phyloP scores from a whole-genome alignment of 2,113 vertebrate genomes.

The Passerina amoena region DNA sequence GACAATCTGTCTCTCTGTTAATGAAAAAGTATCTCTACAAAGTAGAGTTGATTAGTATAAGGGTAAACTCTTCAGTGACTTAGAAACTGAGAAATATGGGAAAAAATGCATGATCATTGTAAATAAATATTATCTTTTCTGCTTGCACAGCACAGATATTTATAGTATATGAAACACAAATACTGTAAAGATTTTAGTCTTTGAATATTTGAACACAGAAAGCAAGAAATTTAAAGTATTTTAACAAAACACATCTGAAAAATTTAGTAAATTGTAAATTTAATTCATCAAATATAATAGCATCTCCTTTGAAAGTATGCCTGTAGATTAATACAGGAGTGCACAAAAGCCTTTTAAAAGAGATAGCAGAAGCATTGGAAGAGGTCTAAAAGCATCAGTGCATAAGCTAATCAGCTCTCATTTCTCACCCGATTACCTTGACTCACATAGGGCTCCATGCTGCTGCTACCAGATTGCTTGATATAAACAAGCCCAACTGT shows the following conservation, averaged over 20 bases:
- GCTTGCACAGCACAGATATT: not conserved
- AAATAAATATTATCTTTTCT: not conserved
- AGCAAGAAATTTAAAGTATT: not conserved
- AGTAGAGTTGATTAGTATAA: not conserved
- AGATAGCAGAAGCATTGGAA: not conserved
- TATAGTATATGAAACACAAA: not conserved
- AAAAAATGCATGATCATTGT: not conserved
- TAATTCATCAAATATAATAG: not conserved
- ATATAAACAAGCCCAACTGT: not conserved
- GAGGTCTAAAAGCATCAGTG: not conserved
- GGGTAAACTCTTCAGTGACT: not conserved
- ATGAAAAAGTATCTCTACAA: slow-evolving; percentile 35
- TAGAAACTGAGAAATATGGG: not conserved
- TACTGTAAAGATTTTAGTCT: not conserved
- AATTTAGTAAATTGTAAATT: not conserved
- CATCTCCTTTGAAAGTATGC: not conserved
- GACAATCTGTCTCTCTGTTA: slow-evolving; percentile 48
- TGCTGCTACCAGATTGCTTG: not conserved
- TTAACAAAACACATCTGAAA: not conserved
- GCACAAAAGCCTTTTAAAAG: not conserved
- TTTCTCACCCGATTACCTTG: not conserved
- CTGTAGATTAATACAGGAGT: not conserved
- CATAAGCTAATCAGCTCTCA: not conserved
- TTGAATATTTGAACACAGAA: not conserved
- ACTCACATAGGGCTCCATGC: not conserved